Evolutionary conservation across 1,140 invertebrate genomes (phyloP).

Genomic region (Amyelois transitella): DNA sequence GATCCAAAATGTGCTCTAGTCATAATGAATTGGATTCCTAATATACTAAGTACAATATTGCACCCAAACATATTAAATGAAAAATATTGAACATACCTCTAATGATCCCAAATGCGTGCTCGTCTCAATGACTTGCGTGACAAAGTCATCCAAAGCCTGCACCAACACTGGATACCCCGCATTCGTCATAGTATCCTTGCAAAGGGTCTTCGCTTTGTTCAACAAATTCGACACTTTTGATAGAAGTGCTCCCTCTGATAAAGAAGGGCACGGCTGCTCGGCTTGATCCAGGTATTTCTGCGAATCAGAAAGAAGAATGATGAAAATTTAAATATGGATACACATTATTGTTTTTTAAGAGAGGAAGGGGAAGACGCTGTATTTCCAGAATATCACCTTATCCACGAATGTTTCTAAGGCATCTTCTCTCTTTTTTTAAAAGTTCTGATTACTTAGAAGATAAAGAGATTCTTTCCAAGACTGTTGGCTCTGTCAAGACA

Average conservation of each 20-base stretch:
- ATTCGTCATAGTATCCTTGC: slow-evolving; percentile 76
- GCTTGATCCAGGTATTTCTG: slow-evolving; percentile 64
- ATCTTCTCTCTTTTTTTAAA: too few species aligned
- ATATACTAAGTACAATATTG: background rate
- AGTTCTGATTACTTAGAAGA: too few species aligned
- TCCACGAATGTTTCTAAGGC: too few species aligned
- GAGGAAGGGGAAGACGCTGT: too few species aligned
- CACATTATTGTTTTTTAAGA: too few species aligned
- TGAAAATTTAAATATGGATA: background rate
- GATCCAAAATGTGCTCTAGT: too few species aligned
- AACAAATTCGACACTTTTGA: slow-evolving; percentile 59
- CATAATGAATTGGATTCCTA: background rate
- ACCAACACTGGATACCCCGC: slow-evolving; percentile 76
- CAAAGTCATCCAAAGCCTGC: slow-evolving; percentile 78
- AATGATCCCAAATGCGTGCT: slow-evolving; percentile 78
- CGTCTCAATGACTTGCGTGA: slow-evolving; percentile 78
- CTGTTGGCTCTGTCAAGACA: too few species aligned
- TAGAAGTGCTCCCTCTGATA: slow-evolving; percentile 43
- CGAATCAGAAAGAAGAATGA: too few species aligned
- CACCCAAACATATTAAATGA: background rate
- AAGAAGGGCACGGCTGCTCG: slow-evolving; percentile 29
- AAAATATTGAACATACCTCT: slow-evolving; percentile 71
- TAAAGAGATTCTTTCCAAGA: too few species aligned
- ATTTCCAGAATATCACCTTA: too few species aligned
- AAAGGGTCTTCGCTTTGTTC: slow-evolving; percentile 77